These are phyloP conservation scores for Tiliacea citrago DNA, from an alignment of 2,888 invertebrate genomes.

Conservation along the genomic window DNA sequence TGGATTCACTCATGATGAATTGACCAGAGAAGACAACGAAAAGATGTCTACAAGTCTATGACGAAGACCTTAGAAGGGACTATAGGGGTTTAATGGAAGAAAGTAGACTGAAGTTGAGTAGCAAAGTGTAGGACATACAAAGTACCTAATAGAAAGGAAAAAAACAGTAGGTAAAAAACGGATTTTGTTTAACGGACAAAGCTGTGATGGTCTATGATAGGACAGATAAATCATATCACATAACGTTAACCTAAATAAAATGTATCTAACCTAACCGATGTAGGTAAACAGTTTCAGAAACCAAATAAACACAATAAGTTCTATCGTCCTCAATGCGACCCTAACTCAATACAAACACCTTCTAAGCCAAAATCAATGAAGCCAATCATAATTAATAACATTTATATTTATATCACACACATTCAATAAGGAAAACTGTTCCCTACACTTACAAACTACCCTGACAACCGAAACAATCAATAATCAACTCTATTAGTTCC, in stretches of 20 bases:
- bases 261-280: too few species aligned
- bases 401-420: constrained; percentile 79
- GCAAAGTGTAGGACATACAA: not conserved
- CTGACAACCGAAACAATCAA: constrained; percentile 40
- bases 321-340: constrained; percentile 11
- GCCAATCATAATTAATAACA: constrained; percentile 77
- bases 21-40: too few species aligned
- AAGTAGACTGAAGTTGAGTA: too few species aligned
- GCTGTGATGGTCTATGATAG: too few species aligned
- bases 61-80: too few species aligned
- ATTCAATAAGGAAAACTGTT: constrained; percentile 79
- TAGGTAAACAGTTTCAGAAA: not conserved
- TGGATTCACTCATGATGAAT: too few species aligned
- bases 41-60: too few species aligned
- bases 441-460: constrained; percentile 34
- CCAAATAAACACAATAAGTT: constrained; percentile 4
- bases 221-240: too few species aligned
- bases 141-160: not conserved
- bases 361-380: constrained; percentile 73
- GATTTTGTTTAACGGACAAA: too few species aligned
- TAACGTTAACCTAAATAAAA: not conserved
- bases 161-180: too few species aligned
- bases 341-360: constrained; percentile 50
- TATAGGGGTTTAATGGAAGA: too few species aligned
- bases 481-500: constrained; percentile 50